Base-by-base conservation (phyloP, 2,888 invertebrate species). In the Parthenolecanium corni region DNA sequence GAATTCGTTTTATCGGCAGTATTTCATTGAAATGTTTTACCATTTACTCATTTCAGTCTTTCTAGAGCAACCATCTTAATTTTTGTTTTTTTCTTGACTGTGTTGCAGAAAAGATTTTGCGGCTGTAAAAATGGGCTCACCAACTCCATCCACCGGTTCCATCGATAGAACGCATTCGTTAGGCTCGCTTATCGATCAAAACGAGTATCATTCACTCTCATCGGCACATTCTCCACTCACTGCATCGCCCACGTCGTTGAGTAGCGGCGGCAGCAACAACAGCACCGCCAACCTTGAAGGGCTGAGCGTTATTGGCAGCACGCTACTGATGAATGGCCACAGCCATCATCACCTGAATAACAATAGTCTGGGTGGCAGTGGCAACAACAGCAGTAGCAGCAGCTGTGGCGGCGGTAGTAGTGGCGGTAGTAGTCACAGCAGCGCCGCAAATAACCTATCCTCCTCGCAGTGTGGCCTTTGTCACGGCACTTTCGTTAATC, bases 91-190 rank as follows among this genome's bases (percentile, higher is more conserved):
- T 56, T 68, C 65, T 71, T 71, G 74, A 71, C 72, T 68, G 77
- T 77, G 76, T 83, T 81, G 40, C 81, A 85, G 85, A 85, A 84
- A 85, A 85, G 85, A 84, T 81, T 85, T 84, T 84, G 21, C 61
- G 21, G 51, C 83, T 84, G 79, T 86, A 84, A 88, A 86, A 82
- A 89, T 90, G 90, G 90, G 89, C 82, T 89, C 90, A 78, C 82
- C 82, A 73, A 89, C 90, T 79, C 89, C 89, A 78, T 91, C 90
- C 77, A 80, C 90, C 80, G 91, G 90, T 81, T 91, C 90, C 78
- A 81, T 87, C 79, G 85, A 86, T 75, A 85, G 86, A 82, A 88
- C 88, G 78, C 89, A 88, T 80, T 89, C 89, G 74, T 85, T 89
- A 79, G 89, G 89, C 80, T 89, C 89, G 73, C 84, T 85, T 75